A percentile compares a stretch with the other conserved stretches of the same genome.
Conservation (phyloP, 1,140 invertebrate genomes). For the Geopemphigus sp. region DNA sequence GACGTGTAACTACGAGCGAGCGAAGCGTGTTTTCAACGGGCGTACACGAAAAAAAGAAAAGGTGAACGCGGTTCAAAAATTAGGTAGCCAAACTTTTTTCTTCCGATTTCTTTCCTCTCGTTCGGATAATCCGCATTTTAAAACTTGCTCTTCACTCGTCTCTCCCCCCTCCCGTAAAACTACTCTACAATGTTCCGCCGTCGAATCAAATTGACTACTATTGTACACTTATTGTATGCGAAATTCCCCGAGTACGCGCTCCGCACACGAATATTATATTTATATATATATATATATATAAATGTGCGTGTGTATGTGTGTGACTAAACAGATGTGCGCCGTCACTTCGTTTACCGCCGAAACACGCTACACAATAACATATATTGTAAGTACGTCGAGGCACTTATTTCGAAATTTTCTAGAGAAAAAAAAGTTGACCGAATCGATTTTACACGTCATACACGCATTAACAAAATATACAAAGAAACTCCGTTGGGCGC, state of each 20-base stretch:
- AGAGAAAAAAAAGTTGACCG: not conserved
- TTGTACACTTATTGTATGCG: not conserved
- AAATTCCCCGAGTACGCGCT: too few species aligned
- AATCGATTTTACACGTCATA: not conserved
- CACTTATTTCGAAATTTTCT: conserved; percentile 1
- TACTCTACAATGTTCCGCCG: too few species aligned
- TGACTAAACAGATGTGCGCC: not conserved
- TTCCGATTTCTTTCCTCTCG: not conserved
- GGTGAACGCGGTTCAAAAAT: conserved; percentile 33
- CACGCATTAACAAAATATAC: not conserved
- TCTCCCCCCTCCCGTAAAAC: not conserved
- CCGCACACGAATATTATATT: not conserved
- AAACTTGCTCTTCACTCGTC: too few species aligned
- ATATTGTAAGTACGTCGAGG: not conserved
- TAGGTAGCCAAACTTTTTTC: conserved; percentile 36
- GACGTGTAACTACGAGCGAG: too few species aligned
- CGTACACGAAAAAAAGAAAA: not conserved
- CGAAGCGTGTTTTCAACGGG: conserved; percentile 1
- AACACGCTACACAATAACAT: not conserved
- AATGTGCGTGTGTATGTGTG: not conserved
- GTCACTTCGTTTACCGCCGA: too few species aligned
- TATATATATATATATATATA: too few species aligned
- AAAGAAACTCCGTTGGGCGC: not conserved
- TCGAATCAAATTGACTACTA: conserved; percentile 19
- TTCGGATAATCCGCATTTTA: not conserved